Evolutionary conservation across 2,797 vertebrate species (phyloP).

Genomic region (Sphenopsis melanotis): DNA sequence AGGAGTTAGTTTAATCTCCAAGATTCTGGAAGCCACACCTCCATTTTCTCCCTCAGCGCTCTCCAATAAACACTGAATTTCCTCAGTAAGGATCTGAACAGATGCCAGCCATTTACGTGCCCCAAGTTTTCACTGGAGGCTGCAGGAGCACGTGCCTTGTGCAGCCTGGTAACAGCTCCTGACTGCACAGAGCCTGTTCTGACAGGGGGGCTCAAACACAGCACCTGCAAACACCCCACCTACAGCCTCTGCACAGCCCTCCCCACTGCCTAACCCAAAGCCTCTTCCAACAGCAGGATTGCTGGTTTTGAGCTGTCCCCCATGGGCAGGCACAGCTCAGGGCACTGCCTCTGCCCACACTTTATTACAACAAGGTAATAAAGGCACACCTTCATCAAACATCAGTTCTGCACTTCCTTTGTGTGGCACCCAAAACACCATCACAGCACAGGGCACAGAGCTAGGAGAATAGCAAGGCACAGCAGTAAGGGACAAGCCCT

Average conservation of each 20-base stretch:
- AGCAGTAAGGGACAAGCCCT: neutral
- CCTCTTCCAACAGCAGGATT: neutral
- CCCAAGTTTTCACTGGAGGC: slow-evolving; percentile 28
- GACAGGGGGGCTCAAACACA: neutral
- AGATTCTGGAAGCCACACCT: neutral
- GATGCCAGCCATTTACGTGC: neutral
- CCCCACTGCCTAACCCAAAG: neutral
- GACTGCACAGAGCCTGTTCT: fast-evolving
- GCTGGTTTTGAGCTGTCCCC: neutral
- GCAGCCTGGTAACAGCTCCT: neutral
- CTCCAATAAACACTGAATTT: neutral
- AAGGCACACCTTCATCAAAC: fast-evolving
- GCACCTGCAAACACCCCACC: neutral
- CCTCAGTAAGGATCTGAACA: neutral
- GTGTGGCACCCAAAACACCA: neutral
- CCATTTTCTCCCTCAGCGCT: neutral
- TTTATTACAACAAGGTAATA: neutral
- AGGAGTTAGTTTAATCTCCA: neutral
- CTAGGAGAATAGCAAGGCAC: neutral
- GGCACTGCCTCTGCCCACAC: neutral
- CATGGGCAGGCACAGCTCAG: neutral
- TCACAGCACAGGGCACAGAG: neutral
- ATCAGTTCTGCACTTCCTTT: neutral
- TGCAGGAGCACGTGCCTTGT: neutral
- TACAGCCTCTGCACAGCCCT: neutral